Percentiles rank a stretch among this genome's conserved stretches.
Evolutionary conservation across 1,140 invertebrate species (phyloP).

Genomic region (Drosophila nebulosa): DNA sequence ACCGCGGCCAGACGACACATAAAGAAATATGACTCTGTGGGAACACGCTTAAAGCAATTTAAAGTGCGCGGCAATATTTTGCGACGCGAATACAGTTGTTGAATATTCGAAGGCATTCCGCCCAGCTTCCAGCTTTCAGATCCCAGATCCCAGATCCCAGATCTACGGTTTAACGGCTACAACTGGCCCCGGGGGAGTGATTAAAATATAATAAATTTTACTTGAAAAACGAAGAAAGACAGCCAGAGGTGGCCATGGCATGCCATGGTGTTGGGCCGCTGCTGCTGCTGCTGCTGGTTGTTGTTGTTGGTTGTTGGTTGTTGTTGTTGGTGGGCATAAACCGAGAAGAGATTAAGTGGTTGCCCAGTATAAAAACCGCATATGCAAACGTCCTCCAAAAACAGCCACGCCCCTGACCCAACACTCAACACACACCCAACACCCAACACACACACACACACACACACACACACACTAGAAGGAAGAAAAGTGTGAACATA

Average conservation of each 20-base stretch:
- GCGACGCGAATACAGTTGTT: neutral
- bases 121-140: too few species aligned
- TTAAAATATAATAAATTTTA: slow-evolving; percentile 80
- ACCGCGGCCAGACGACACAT: slow-evolving; percentile 4
- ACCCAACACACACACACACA: slow-evolving; percentile 9
- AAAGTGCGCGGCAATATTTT: slow-evolving; percentile 38
- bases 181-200: slow-evolving; percentile 75
- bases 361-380: slow-evolving; percentile 73
- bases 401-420: slow-evolving; percentile 2
- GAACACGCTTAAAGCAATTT: slow-evolving; percentile 67
- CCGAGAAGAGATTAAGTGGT: slow-evolving; percentile 76
- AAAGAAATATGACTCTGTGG: slow-evolving; percentile 59
- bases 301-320: neutral
- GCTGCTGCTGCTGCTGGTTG: neutral
- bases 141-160: too few species aligned
- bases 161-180: slow-evolving; percentile 69
- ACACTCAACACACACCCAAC: neutral
- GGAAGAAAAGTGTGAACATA: slow-evolving; percentile 68
- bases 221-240: slow-evolving; percentile 68
- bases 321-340: slow-evolving; percentile 30
- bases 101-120: slow-evolving; percentile 30
- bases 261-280: too few species aligned
- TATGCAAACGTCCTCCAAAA: slow-evolving; percentile 52
- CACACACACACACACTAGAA: neutral
- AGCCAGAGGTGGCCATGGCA: slow-evolving; percentile 22